Evolutionary conservation across 92 coral and sea anemone species (phyloP), one percentile per base, ranked within the genome.

Genomic region (Palythoa grandis): DNA sequence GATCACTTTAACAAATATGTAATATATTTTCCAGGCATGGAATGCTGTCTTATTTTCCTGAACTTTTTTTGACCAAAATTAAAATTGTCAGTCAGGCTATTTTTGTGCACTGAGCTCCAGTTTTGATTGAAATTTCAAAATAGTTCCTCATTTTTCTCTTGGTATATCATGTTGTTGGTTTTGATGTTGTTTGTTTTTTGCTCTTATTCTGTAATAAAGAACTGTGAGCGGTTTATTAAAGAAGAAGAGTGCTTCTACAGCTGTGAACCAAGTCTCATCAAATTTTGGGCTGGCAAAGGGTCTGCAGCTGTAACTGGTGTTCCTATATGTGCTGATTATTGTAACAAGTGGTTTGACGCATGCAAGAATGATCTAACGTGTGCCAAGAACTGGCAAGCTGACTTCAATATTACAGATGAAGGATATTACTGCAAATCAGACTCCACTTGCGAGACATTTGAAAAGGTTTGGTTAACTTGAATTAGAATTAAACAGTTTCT

Each of bases 211-310:
- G 50, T 43, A 39, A 19, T 84, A 10, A 79, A 96, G 98, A 83
- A 48, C 5, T 96, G 98, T 70, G 98, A 96, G 47, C 53, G 57
- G 78, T 96, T 70, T 82, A 86, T 94, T 11, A 86, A 89, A 60
- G 76, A 94, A 50, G 94, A 96, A 58, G 96, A 96, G 52, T 96
- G 98, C 63, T 96, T 96, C 89, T 96, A 70, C 68, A 79, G 73
- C 48, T 96, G 98, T 77, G 98, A 96, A n/a, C 98, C 98, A 1
- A 92, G 80, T 75, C 94, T 96, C 3, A 88, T 94, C 80, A 89
- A 76, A 58, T 96, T 97, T 95, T 92, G 93, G 47, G 29, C 38
- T 17, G 74, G 37, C 5, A 79, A 68, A 1, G 94, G 91, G 0
- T 7, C 4, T 7, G 43, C 2, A 5, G 43, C 72, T 5, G 20